Base-by-base conservation (phyloP, 2,113 vertebrate species). In the Lucifuga dentata region DNA sequence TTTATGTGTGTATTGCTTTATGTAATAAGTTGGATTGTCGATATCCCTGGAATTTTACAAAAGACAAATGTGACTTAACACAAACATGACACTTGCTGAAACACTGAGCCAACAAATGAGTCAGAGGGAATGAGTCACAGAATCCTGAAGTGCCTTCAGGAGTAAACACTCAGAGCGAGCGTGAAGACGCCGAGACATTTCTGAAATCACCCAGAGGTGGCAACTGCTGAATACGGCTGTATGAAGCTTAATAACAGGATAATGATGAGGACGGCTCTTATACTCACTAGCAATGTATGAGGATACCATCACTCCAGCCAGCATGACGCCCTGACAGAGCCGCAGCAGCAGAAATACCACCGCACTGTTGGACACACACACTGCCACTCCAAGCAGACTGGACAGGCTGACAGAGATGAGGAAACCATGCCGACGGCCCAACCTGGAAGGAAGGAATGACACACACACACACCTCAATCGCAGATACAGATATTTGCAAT, bases 301-400 rank as follows among this genome's bases (percentile, higher is more conserved):
- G 19, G 95, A 84, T 0, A 98, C 62, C 78, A 94, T 92, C 12
- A 94, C 90, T 0, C 96, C 96, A 0, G 95, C 95, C 61, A 97
- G 90, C 2, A 78, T 43, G 0, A 86, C 73, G 8, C 94, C 94
- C 0, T 94, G 94, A 26, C 88, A 89, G 70, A 95, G 89, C 24
- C 92, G 87, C 0, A 95, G 76, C 12, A 92, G 59, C 52, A 95
- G 88, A 7, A 96, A 92, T 62, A 82, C 79, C 5, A 86, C 11
- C 0, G 90, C 89, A 1, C 81, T 80, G 70, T 80, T 58, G 0
- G 95, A 92, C 75, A 98, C 74, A 0, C 94, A 92, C 80, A 93
- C 78, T 0, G 73, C 17, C 1, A 90, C 74, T 0, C 95, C 95
- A 11, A 93, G 32, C 11, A 94, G 78, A n/a, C 92, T 83, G 0